Conservation (phyloP, 64 coral and sea anemone genomes). For the Dendronephthya gigantea region DNA sequence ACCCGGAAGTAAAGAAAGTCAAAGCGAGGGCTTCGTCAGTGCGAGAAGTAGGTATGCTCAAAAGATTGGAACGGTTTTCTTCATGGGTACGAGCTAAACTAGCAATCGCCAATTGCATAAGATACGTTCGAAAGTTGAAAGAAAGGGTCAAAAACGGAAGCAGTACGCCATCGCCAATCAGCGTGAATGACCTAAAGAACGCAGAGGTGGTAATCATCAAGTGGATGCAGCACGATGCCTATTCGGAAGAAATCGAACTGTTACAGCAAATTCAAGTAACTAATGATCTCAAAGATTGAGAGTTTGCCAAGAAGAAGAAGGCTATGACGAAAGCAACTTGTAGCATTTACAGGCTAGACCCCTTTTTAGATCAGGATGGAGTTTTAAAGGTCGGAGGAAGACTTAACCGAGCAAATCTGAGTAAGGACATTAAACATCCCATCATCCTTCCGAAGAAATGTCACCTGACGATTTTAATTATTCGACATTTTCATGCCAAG, state of each 20-base stretch:
- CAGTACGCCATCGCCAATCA: background rate
- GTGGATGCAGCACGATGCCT: background rate
- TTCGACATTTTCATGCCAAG: constrained; percentile 13
- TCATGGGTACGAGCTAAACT: background rate
- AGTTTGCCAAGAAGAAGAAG: no score
- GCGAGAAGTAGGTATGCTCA: background rate
- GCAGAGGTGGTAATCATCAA: background rate
- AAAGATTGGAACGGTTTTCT: background rate
- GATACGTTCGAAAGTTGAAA: background rate
- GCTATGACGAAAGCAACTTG: constrained; percentile 20
- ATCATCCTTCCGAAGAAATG: constrained; percentile 9
- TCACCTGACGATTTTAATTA: constrained; percentile 15
- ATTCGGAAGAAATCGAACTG: background rate
- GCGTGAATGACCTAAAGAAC: background rate
- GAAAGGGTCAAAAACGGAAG: background rate
- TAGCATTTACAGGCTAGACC: constrained; percentile 19
- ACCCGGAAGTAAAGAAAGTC: constrained; percentile 4
- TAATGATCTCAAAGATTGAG: background rate
- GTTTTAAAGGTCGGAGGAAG: constrained; percentile 17
- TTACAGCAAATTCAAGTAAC: background rate
- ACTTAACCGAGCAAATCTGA: background rate
- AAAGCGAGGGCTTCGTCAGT: background rate
- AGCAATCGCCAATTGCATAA: background rate
- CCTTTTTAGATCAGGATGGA: background rate
- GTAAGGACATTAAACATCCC: no score